Evolutionary conservation across 1,140 invertebrate genomes (phyloP).

Genomic region (Heliothis virescens): DNA sequence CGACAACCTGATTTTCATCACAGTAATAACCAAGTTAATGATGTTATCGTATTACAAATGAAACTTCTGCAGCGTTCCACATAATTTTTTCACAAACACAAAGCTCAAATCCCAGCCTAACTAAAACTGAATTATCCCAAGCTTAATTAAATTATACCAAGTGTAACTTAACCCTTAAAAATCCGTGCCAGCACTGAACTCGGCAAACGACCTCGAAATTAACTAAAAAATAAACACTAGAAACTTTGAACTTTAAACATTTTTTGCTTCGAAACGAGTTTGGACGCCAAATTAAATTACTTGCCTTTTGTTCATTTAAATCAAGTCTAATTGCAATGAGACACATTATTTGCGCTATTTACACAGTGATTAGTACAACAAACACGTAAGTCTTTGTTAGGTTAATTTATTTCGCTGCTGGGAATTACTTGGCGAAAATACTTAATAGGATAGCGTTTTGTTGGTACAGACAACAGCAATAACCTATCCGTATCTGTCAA

Average conservation of each 20-base stretch:
- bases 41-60: no score
- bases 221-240: conserved; percentile 71
- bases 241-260: conserved; percentile 72
- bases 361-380: conserved; percentile 2
- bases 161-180: conserved; percentile 52
- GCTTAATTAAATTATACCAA: conserved; percentile 3
- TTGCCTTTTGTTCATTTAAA: conserved; percentile 63
- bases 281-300: conserved; percentile 62
- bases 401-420: conserved; percentile 1
- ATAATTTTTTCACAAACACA: neutral
- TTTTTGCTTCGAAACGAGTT: conserved; percentile 65
- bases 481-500: no score
- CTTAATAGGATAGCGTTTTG: neutral
- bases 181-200: conserved; percentile 59
- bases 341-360: neutral
- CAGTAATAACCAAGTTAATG: no score
- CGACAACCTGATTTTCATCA: no score
- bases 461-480: neutral
- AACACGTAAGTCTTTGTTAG: conserved; percentile 1
- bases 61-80: no score
- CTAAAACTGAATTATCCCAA: neutral
- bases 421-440: conserved; percentile 16
- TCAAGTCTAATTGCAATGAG: conserved; percentile 33
- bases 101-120: neutral
- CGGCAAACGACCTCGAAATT: conserved; percentile 67